A percentile compares a stretch with the other conserved stretches of the same genome.
Conservation (phyloP, 2,888 invertebrate species). For the Pristionchus mayeri region DNA sequence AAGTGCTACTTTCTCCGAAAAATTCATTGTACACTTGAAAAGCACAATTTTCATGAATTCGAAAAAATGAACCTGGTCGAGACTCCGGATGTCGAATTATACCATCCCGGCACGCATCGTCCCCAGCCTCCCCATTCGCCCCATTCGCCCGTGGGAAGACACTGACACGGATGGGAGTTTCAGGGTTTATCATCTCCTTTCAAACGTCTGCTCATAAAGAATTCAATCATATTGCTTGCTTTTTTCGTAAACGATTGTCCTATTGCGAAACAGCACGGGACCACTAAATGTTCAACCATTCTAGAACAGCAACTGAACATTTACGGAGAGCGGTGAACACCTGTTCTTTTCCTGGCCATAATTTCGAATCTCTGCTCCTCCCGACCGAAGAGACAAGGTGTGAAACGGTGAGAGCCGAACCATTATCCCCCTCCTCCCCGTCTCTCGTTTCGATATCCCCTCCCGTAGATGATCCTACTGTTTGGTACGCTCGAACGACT, state of each 20-base stretch:
- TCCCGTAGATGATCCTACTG: slow-evolving; percentile 10
- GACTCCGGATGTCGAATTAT: slow-evolving; percentile 11
- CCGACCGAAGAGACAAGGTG: background rate
- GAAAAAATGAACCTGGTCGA: too few relatives aligned
- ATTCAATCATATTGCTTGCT: background rate
- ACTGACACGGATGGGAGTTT: background rate
- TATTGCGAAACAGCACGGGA: background rate
- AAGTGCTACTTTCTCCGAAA: too few relatives aligned
- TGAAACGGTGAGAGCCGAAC: background rate
- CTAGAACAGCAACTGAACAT: background rate
- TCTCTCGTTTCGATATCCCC: background rate
- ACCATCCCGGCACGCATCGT: slow-evolving; percentile 19
- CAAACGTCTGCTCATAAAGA: too few relatives aligned
- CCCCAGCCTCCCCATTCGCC: slow-evolving; percentile 25
- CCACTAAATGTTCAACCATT: slow-evolving; percentile 1
- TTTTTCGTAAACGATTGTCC: background rate
- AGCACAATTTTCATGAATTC: too few relatives aligned
- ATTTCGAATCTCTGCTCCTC: too few relatives aligned
- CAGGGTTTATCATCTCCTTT: background rate
- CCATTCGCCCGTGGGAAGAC: slow-evolving; percentile 20
- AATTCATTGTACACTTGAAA: too few relatives aligned
- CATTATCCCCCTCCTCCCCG: background rate
- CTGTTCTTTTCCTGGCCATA: background rate
- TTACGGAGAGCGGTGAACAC: background rate
- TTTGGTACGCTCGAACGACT: background rate